Base-by-base conservation (phyloP, 2,888 invertebrate species). In the Antheraea yamamai region DNA sequence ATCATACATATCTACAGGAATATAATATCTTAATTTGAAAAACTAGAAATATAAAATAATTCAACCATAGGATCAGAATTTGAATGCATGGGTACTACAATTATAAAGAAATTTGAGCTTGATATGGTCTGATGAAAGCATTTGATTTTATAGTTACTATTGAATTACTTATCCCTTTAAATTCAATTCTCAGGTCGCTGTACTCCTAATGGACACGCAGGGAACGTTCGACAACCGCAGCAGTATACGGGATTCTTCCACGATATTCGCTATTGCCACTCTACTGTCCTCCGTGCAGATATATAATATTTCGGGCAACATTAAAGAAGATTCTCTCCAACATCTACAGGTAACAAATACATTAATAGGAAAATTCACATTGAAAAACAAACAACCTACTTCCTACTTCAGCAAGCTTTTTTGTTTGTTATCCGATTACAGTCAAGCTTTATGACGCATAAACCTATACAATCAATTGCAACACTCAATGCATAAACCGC, bases 201-300 rank as follows among this genome's bases (percentile, higher is more conserved):
- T 82, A 18, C 71, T 82, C 18, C 75, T 82, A 58, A 78, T 82
- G 79, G 95, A 98, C 89, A 98, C 98, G 26, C 98, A 98, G 92
- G 97, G 98, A 77, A 97, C 98, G 68, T 99, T 99, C 94, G 99
- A 99, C 92, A 98, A 97, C 88, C 97, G 98, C 89, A 98, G 98
- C 81, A 99, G 98, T 7, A 98, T 99, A 23, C 96, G 97, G 79
- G 98, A 99, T 91, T 98, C 98, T 93, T 98, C 98, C 68, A 98
- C 80, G 12, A 78, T 82, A 35, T 82, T 82, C 74, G 81, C 82
- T 35, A 98, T 99, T 70, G 98, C 98, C 89, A 98, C 99, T 35
- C 98, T 99, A 98, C 94, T 98, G 77, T 98, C 98, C 78, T 98
- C 98, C 58, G 97, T 98, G 74, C 98, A 98, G 95, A 97, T 98